These are phyloP conservation scores for Lagorchestes hirsutus DNA, from an alignment of 2,797 vertebrate genomes.

Conservation along the genomic window DNA sequence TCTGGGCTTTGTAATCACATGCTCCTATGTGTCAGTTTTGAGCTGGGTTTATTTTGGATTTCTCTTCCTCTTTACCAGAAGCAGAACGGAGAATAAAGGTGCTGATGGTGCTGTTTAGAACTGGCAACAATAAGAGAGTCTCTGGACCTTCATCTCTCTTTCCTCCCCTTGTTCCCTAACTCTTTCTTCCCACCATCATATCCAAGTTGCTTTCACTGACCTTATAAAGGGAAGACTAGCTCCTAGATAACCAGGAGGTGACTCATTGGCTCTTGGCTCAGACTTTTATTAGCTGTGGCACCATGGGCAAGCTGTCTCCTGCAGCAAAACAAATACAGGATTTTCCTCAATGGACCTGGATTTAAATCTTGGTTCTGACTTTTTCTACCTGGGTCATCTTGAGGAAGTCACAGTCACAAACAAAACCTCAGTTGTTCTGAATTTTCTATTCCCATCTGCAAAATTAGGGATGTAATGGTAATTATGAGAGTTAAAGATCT, in stretches of 20 bases:
- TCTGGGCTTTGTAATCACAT: neutral
- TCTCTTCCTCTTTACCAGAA: conserved; percentile 2
- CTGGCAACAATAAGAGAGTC: neutral
- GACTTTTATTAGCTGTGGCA: neutral
- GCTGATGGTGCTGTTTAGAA: conserved; percentile 2
- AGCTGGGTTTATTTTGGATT: neutral
- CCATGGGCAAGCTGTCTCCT: neutral
- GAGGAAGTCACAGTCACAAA: neutral
- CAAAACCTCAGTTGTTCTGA: neutral
- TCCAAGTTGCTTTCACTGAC: neutral
- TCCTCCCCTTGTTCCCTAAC: neutral
- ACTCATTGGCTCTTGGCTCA: neutral
- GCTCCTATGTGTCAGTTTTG: neutral
- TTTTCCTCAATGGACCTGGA: neutral
- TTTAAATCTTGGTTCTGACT: neutral
- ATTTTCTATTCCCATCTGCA: neutral
- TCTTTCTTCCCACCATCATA: neutral
- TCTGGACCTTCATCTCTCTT: neutral
- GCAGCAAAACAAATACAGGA: neutral
- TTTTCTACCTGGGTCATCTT: neutral
- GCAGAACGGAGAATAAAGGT: neutral
- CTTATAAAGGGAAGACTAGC: neutral
- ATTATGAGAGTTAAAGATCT: no score
- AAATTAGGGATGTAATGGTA: neutral
- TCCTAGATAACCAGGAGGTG: neutral